Evolutionary conservation across 2,113 vertebrate genomes (phyloP).

Genomic region (Blennius ocellaris): DNA sequence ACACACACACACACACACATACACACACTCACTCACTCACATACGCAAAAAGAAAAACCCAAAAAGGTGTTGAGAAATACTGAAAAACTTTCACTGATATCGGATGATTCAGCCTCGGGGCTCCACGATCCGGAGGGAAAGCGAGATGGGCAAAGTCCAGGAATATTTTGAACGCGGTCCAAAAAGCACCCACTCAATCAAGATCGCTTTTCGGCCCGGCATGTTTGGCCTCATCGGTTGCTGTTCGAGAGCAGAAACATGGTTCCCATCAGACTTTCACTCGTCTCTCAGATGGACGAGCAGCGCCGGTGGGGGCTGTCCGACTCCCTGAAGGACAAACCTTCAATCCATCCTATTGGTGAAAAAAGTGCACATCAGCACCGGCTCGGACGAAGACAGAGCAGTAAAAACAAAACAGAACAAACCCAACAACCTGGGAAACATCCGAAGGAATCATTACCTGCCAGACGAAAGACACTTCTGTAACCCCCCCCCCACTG

Average conservation of each 20-base stretch:
- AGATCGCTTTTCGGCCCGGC: slow-evolving; percentile 39
- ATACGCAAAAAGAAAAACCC: too few species aligned
- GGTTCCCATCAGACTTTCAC: slow-evolving; percentile 11
- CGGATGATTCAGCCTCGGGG: slow-evolving; percentile 17
- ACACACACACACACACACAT: neutral
- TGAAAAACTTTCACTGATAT: slow-evolving; percentile 16
- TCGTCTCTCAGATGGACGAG: slow-evolving; percentile 34
- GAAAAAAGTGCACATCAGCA: slow-evolving; percentile 35
- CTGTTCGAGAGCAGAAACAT: slow-evolving; percentile 36
- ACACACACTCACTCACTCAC: too few species aligned
- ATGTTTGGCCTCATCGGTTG: slow-evolving; percentile 28
- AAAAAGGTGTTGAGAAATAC: slow-evolving; percentile 48
- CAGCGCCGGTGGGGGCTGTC: slow-evolving; percentile 31
- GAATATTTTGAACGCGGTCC: slow-evolving; percentile 24
- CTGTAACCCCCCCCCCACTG: too few species aligned
- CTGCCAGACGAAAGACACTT: slow-evolving; percentile 31
- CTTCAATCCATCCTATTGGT: neutral
- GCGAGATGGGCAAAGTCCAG: slow-evolving; percentile 15
- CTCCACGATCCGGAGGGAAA: neutral
- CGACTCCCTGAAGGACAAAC: slow-evolving; percentile 34
- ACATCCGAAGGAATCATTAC: slow-evolving; percentile 64
- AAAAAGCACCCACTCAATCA: slow-evolving; percentile 41
- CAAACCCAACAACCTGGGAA: neutral
- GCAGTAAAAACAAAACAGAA: neutral
- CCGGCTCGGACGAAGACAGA: slow-evolving; percentile 47